A percentile compares a stretch with the other conserved stretches of the same genome.
These are phyloP conservation scores for Ophthalmolycus amberensis DNA, from an alignment of 2,113 vertebrate species.

Conservation along the genomic window DNA sequence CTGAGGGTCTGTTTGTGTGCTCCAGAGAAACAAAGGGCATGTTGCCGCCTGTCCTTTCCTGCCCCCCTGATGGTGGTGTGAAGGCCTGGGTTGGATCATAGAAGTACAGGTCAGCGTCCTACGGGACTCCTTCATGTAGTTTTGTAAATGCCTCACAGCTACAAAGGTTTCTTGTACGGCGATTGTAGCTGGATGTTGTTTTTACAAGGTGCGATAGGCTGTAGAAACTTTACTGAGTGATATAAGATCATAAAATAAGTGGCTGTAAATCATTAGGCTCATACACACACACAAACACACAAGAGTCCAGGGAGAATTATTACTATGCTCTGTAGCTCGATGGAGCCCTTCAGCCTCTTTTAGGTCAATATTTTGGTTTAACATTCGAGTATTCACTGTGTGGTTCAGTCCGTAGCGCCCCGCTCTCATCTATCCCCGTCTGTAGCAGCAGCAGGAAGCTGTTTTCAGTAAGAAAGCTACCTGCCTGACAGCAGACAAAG, in stretches of 20 bases:
- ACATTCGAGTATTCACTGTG: neutral
- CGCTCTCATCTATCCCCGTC: neutral
- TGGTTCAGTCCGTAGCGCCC: neutral
- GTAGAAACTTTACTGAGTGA: neutral
- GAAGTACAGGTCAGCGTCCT: constrained; percentile 64
- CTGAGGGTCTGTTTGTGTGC: constrained; percentile 32
- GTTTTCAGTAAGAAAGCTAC: neutral
- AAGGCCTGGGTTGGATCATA: constrained; percentile 41
- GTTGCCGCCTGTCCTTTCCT: constrained; percentile 43
- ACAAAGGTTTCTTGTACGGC: neutral
- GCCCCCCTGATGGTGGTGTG: constrained; percentile 32
- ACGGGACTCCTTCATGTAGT: constrained; percentile 11
- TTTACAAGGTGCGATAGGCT: neutral
- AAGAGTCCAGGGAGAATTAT: neutral
- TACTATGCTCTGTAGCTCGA: neutral
- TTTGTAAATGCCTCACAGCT: constrained; percentile 31
- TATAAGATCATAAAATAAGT: constrained; percentile 6
- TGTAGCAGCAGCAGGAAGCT: neutral
- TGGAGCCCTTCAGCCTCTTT: neutral
- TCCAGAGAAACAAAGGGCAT: constrained; percentile 54
- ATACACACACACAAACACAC: neutral
- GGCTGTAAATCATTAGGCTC: neutral
- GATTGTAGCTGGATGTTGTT: neutral
- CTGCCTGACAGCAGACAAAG: neutral
- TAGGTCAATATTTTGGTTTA: neutral